Percentiles rank a stretch among this genome's conserved stretches.
These are phyloP conservation scores for Nothobranchius furzeri DNA, from an alignment of 2,113 vertebrate genomes.

Conservation along the genomic window DNA sequence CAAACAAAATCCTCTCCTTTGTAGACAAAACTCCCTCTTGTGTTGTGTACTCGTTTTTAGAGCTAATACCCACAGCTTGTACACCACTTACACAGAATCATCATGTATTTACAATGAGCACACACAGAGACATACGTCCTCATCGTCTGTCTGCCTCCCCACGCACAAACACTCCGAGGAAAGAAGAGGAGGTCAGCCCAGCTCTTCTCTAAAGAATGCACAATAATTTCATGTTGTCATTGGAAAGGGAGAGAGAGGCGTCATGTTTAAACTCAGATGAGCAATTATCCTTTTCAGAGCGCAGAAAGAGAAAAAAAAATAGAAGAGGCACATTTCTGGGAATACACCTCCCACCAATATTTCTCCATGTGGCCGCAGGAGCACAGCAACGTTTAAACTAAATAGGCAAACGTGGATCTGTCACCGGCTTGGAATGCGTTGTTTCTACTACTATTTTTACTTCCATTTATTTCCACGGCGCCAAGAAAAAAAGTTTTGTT, in stretches of 20 bases:
- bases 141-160: too few relatives aligned
- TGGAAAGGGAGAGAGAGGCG: slow-evolving; percentile 61
- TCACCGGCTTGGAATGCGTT: slow-evolving; percentile 71
- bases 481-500: slow-evolving; percentile 61
- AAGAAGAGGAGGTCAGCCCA: slow-evolving; percentile 65
- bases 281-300: slow-evolving; percentile 74
- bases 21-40: slow-evolving; percentile 42
- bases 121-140: neutral
- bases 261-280: slow-evolving; percentile 72
- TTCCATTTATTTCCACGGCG: slow-evolving; percentile 56
- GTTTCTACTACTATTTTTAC: slow-evolving; percentile 77
- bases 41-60: slow-evolving; percentile 27
- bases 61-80: slow-evolving; percentile 6
- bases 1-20: slow-evolving; percentile 40
- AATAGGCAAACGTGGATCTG: slow-evolving; percentile 65
- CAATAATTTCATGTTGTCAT: slow-evolving; percentile 66
- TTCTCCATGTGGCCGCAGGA: slow-evolving; percentile 60
- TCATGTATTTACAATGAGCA: slow-evolving; percentile 9
- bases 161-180: slow-evolving; percentile 21
- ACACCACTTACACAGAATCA: slow-evolving; percentile 2
- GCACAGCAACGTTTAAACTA: slow-evolving; percentile 59
- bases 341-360: slow-evolving; percentile 65
- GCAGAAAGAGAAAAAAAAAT: slow-evolving; percentile 42
- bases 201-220: slow-evolving; percentile 71
- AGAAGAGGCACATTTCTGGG: slow-evolving; percentile 52